Percentiles rank a stretch among this genome's conserved stretches.
Evolutionary conservation across 2,888 invertebrate species (phyloP).

Genomic region (Chouioia cunea): DNA sequence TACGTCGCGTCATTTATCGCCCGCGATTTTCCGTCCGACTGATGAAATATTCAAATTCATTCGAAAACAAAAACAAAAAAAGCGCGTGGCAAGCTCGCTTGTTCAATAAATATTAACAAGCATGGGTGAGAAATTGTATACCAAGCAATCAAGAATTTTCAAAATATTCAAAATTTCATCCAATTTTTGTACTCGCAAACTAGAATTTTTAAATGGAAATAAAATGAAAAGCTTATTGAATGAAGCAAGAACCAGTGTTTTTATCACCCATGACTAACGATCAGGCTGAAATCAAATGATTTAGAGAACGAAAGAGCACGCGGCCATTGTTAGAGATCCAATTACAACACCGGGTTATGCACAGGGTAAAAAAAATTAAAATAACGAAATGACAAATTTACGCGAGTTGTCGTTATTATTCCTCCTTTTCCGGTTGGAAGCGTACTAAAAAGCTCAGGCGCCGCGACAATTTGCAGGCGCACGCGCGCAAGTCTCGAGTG

Average conservation of each 20-base stretch:
- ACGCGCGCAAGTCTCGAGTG: constrained; percentile 21
- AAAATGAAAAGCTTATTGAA: too few relatives aligned
- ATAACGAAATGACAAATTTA: constrained; percentile 25
- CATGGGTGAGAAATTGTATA: neutral
- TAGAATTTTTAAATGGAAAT: too few relatives aligned
- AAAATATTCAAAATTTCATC: too few relatives aligned
- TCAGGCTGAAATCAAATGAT: too few relatives aligned
- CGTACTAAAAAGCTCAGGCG: constrained; percentile 22
- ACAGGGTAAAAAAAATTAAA: constrained; percentile 44
- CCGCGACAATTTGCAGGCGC: constrained; percentile 15
- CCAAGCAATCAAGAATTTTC: too few relatives aligned
- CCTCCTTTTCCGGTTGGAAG: constrained; percentile 13
- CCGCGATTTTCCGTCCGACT: constrained; percentile 38
- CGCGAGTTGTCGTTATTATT: constrained; percentile 27
- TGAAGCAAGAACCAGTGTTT: too few relatives aligned
- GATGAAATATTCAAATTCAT: constrained; percentile 12
- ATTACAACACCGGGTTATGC: constrained; percentile 41
- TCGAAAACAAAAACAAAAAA: neutral
- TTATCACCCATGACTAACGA: too few relatives aligned
- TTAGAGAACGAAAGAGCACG: neutral
- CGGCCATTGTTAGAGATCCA: constrained; percentile 28
- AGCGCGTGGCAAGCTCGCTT: neutral
- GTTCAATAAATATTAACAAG: neutral
- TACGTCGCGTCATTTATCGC: constrained; percentile 17
- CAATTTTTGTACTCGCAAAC: too few relatives aligned